Evolutionary conservation across 1,140 invertebrate genomes (phyloP).

Genomic region (Melitaea cinxia): DNA sequence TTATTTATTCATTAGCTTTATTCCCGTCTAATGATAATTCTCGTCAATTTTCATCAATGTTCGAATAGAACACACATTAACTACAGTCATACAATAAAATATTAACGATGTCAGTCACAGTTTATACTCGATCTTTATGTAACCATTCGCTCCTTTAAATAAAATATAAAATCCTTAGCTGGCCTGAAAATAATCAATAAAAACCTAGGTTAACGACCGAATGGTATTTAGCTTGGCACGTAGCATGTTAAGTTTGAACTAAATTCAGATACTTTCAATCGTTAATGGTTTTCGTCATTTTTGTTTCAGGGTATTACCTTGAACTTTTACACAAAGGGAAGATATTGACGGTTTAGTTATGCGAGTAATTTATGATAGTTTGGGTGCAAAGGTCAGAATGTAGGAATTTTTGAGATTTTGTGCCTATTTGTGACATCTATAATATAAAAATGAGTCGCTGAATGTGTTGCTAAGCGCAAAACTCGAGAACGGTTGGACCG

Average conservation of each 20-base stretch:
- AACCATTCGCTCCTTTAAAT: conserved; percentile 1
- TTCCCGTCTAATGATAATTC: background rate
- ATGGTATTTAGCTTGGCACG: conserved; percentile 33
- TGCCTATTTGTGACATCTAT: too few relatives aligned
- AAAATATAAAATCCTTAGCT: conserved; percentile 16
- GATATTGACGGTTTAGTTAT: too few relatives aligned
- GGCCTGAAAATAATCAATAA: conserved; percentile 55
- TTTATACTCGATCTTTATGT: background rate
- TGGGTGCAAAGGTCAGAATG: too few relatives aligned
- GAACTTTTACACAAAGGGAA: too few relatives aligned
- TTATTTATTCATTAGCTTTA: too few relatives aligned
- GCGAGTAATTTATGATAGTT: too few relatives aligned
- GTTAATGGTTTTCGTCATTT: too few relatives aligned
- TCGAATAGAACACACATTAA: background rate
- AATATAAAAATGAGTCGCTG: too few relatives aligned
- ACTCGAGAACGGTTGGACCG: too few relatives aligned
- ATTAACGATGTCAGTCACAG: background rate
- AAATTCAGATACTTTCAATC: background rate
- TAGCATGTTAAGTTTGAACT: conserved; percentile 2
- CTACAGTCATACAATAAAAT: background rate
- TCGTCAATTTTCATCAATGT: background rate
- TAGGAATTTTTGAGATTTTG: too few relatives aligned
- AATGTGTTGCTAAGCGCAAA: too few relatives aligned
- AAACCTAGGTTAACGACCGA: conserved; percentile 54
- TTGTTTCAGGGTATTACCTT: too few relatives aligned